Conservation (phyloP, 2,888 invertebrate species). For the Tinea semifulvella region DNA sequence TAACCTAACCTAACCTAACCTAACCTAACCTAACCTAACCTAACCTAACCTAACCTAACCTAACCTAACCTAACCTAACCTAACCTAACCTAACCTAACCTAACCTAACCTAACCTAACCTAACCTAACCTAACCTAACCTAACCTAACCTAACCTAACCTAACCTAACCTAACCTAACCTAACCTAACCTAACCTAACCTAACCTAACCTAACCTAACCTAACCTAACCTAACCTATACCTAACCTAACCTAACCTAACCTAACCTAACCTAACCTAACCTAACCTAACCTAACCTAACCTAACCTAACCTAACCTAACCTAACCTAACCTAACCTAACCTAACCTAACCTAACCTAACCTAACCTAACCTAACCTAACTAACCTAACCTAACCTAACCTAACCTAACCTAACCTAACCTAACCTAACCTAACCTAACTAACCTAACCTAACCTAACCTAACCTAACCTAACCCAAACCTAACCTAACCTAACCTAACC, state of each 20-base stretch:
- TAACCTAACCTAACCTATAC: constrained; percentile 16
- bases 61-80: constrained; percentile 13
- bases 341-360: constrained; percentile 14
- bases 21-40: constrained; percentile 14
- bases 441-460: constrained; percentile 14
- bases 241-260: constrained; percentile 16
- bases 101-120: constrained; percentile 16
- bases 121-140: constrained; percentile 16
- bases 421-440: constrained; percentile 17
- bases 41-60: constrained; percentile 12
- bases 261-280: constrained; percentile 16
- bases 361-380: constrained; percentile 14
- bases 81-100: constrained; percentile 16
- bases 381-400: constrained; percentile 16
- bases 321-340: constrained; percentile 15
- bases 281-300: constrained; percentile 17
- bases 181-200: constrained; percentile 14
- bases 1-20: constrained; percentile 17
- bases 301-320: constrained; percentile 18
- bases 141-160: constrained; percentile 16
- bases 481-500: constrained; percentile 18
- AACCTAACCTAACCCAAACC: constrained; percentile 17
- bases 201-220: constrained; percentile 16
- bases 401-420: constrained; percentile 16
- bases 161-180: constrained; percentile 16